phyloP scores from a whole-genome alignment of 2,113 vertebrate species.

The Lota lota region DNA sequence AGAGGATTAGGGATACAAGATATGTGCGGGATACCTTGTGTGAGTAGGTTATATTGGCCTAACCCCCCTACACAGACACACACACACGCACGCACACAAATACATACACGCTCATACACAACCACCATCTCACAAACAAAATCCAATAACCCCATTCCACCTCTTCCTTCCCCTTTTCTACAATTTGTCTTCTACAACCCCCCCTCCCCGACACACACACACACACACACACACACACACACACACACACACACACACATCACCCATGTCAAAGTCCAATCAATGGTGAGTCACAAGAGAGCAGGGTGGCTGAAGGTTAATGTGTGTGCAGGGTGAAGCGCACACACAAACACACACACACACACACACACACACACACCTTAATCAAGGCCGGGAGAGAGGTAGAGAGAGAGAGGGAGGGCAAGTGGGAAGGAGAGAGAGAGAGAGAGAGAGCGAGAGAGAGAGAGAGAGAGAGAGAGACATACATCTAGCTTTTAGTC shows the following conservation, averaged over 20 bases:
- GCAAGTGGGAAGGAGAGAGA: too few relatives aligned
- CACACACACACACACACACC: background rate
- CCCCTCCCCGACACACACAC: slow-evolving; percentile 24
- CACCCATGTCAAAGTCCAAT: slow-evolving; percentile 38
- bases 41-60: too few relatives aligned
- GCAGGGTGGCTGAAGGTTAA: slow-evolving; percentile 64
- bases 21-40: too few relatives aligned
- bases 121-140: too few relatives aligned
- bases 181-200: slow-evolving; percentile 1
- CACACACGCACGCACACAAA: too few relatives aligned
- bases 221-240: slow-evolving; percentile 16
- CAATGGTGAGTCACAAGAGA: slow-evolving; percentile 50
- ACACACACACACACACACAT: background rate
- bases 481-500: background rate
- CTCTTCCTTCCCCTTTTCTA: too few relatives aligned
- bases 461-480: background rate
- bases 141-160: slow-evolving; percentile 8
- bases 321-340: slow-evolving; percentile 38
- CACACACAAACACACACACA: slow-evolving; percentile 9
- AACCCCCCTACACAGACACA: too few relatives aligned
- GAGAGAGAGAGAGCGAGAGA: background rate
- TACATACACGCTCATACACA: too few relatives aligned
- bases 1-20: too few relatives aligned
- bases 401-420: background rate
- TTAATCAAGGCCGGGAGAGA: background rate